These are phyloP conservation scores for Eupeodes latifasciatus DNA, from an alignment of 2,888 invertebrate species.

Conservation along the genomic window DNA sequence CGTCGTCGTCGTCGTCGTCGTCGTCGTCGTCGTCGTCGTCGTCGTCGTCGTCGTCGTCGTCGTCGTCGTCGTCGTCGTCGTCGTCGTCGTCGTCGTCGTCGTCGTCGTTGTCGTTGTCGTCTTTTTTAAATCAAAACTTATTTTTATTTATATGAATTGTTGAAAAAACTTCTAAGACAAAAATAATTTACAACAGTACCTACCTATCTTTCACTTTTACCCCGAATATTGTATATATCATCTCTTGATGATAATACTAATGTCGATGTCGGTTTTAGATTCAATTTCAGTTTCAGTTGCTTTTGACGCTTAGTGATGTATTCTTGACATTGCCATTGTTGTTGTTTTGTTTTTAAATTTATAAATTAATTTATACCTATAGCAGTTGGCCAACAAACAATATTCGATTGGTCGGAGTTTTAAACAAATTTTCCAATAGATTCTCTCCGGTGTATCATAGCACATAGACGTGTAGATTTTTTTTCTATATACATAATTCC, in stretches of 20 bases:
- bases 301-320: slow-evolving; percentile 7
- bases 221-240: slow-evolving; percentile 16
- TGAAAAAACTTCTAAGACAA: slow-evolving; percentile 10
- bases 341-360: neutral
- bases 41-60: no score
- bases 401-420: slow-evolving; percentile 2
- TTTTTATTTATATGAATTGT: neutral
- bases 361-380: neutral
- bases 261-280: neutral
- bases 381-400: slow-evolving; percentile 2
- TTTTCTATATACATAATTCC: slow-evolving; percentile 13
- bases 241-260: slow-evolving; percentile 4
- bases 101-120: neutral
- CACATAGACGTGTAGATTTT: slow-evolving; percentile 2
- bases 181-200: neutral
- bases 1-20: neutral
- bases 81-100: neutral
- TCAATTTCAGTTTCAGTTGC: neutral
- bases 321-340: neutral
- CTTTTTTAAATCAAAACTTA: slow-evolving; percentile 9
- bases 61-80: no score
- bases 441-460: slow-evolving; percentile 3
- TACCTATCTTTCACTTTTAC: neutral
- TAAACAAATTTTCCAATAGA: neutral
- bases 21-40: neutral